phyloP scores from a whole-genome alignment of 2,797 vertebrate genomes.

The Gadopsis bispinosus region DNA sequence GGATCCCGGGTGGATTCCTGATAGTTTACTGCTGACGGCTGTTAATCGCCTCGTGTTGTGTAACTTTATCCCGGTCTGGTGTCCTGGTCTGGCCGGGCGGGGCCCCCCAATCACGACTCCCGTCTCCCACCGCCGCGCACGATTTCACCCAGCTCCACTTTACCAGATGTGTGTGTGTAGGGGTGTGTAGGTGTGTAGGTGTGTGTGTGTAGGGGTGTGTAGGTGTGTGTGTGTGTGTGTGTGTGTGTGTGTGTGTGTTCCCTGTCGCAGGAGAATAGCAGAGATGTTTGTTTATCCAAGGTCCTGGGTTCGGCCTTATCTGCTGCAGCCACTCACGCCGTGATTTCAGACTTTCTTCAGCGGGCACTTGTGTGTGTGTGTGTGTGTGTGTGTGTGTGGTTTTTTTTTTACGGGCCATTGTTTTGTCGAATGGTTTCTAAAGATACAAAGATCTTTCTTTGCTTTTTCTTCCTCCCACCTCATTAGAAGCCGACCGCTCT shows the following conservation, averaged over 20 bases:
- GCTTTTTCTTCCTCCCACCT: conserved; percentile 56
- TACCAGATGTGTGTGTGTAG: conserved; percentile 82
- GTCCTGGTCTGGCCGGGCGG: conserved; percentile 61
- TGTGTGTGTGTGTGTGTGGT: conserved; percentile 25
- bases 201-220: conserved; percentile 56
- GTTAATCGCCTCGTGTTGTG: conserved; percentile 67
- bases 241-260: conserved; percentile 24
- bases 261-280: conserved; percentile 38
- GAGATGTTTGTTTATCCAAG: conserved; percentile 85
- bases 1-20: conserved; percentile 4
- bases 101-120: conserved; percentile 86
- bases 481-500: conserved; percentile 72
- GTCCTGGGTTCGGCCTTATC: conserved; percentile 83
- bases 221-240: conserved; percentile 34
- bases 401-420: conserved; percentile 83
- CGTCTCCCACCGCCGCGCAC: conserved; percentile 72
- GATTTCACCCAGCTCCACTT: conserved; percentile 78
- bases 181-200: conserved; percentile 50
- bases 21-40: conserved; percentile 6
- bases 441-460: conserved; percentile 73
- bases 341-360: conserved; percentile 85
- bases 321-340: conserved; percentile 84
- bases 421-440: conserved; percentile 82
- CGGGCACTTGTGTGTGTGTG: conserved; percentile 46
- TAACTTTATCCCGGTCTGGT: conserved; percentile 74